phyloP scores from a whole-genome alignment of 2,113 vertebrate genomes.

The Electrona antarctica region DNA sequence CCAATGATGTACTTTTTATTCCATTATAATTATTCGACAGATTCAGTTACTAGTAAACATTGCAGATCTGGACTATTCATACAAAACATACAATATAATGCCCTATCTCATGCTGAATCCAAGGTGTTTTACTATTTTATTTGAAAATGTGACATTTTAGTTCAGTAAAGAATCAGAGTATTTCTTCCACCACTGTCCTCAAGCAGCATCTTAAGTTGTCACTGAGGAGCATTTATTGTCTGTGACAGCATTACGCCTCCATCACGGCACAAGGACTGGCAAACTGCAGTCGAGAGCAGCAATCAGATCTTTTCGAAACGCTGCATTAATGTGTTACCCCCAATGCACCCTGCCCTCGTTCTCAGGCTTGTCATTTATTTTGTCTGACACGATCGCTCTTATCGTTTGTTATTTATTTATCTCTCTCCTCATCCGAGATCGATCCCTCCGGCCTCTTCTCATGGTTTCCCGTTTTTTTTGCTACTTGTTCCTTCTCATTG shows the following conservation, averaged over 20 bases:
- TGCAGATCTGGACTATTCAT: no score
- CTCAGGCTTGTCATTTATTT: slow-evolving; percentile 53
- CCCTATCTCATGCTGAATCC: no score
- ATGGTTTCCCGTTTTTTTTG: slow-evolving; percentile 44
- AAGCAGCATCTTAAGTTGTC: slow-evolving; percentile 53
- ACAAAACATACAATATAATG: no score
- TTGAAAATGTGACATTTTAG: no score
- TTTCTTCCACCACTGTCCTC: slow-evolving; percentile 7
- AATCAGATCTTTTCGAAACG: slow-evolving; percentile 60
- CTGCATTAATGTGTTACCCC: slow-evolving; percentile 51
- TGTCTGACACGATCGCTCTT: slow-evolving; percentile 25
- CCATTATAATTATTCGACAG: no score
- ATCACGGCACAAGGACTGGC: slow-evolving; percentile 64
- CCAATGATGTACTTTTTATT: no score
- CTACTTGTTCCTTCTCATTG: slow-evolving; percentile 54
- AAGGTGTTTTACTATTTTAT: no score
- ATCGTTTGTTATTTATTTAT: neutral
- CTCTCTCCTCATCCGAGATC: slow-evolving; percentile 31
- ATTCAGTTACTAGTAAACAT: no score
- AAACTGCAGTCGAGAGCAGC: slow-evolving; percentile 52
- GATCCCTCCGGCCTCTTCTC: slow-evolving; percentile 16
- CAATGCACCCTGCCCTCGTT: slow-evolving; percentile 26
- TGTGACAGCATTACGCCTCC: slow-evolving; percentile 68
- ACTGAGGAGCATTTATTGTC: slow-evolving; percentile 64
- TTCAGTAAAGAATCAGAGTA: no score